Evolutionary conservation across 1,140 invertebrate genomes (phyloP), one percentile per base, ranked within the genome.

Genomic region (Drosophila oshimai): DNA sequence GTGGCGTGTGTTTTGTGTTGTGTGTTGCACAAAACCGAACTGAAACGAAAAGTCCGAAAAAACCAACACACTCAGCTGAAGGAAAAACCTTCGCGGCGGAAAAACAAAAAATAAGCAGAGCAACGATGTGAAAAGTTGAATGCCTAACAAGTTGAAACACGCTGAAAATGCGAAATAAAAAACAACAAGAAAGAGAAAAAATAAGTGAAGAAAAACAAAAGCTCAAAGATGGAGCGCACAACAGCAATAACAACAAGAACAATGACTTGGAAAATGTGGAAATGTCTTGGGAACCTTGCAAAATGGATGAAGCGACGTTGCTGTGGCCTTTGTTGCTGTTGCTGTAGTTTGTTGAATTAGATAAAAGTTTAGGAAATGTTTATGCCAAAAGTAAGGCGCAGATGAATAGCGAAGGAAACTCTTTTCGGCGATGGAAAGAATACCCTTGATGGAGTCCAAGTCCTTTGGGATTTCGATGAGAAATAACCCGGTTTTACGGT

Each of bases 321-420:
- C 24, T 28, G 51, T 7, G 33, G 53, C 10, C 12, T 53, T 24
- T 37, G 31, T 10, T 33, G 74, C 28, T 42, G 60, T 20, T 46
- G 67, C 46, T 73, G 80, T 70, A 86, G 75, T 87, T 87, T 87
- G 75, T 76, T 77, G 81, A 86, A 87, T 86, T 87, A 87, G 81
- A 86, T 86, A 86, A 86, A 86, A 86, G 81, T 86, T 81, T 76
- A 73, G 81, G 81, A 86, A 86, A 87, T 86, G 81, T 86, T 86
- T 87, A 86, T 87, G 76, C 80, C 72, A 73, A 75, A 80, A 86
- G 36, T 74, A 74, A 70, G 61, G 37, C 61, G 49, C 36, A 41
- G 75, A 70, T 47, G 51, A 74, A 74, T 20, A 55, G 45, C 34
- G 26, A 17, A 49, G 46, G 18, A 65, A 61, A 39, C 12, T 22